Conservation (phyloP, 2,888 invertebrate genomes). For the Tipula confusa region DNA sequence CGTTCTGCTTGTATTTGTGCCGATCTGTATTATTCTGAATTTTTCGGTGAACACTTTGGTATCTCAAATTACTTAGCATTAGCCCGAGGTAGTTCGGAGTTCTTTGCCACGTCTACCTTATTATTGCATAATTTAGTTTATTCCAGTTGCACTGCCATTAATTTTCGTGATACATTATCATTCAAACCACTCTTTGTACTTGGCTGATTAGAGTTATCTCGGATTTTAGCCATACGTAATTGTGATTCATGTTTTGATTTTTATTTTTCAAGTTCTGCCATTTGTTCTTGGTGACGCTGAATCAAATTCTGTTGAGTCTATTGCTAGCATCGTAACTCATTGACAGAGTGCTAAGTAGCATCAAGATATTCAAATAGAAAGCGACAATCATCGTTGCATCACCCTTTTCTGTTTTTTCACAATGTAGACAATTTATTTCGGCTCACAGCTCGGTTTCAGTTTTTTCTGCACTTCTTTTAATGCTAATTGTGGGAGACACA, state of each 20-base stretch:
- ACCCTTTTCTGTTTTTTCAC: slow-evolving; percentile 61
- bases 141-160: slow-evolving; percentile 66
- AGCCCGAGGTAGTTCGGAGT: slow-evolving; percentile 66
- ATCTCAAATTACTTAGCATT: slow-evolving; percentile 51
- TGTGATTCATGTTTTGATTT: slow-evolving; percentile 75
- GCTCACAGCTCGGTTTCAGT: slow-evolving; percentile 76
- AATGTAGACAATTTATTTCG: slow-evolving; percentile 58
- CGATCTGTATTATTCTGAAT: slow-evolving; percentile 77
- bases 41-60: slow-evolving; percentile 54
- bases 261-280: slow-evolving; percentile 76
- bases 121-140: slow-evolving; percentile 72
- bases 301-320: slow-evolving; percentile 73
- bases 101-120: slow-evolving; percentile 73
- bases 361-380: slow-evolving; percentile 78
- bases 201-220: slow-evolving; percentile 51
- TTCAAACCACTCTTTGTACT: slow-evolving; percentile 43
- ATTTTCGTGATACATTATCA: slow-evolving; percentile 54
- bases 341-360: slow-evolving; percentile 65
- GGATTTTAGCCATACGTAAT: slow-evolving; percentile 62
- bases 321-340: slow-evolving; percentile 69
- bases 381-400: slow-evolving; percentile 70
- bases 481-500: slow-evolving; percentile 84
- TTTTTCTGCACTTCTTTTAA: slow-evolving; percentile 72
- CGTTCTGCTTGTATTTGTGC: slow-evolving; percentile 88
- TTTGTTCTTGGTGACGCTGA: slow-evolving; percentile 73